Conservation (phyloP, 1,140 invertebrate genomes). For the Bacillus rossius region DNA sequence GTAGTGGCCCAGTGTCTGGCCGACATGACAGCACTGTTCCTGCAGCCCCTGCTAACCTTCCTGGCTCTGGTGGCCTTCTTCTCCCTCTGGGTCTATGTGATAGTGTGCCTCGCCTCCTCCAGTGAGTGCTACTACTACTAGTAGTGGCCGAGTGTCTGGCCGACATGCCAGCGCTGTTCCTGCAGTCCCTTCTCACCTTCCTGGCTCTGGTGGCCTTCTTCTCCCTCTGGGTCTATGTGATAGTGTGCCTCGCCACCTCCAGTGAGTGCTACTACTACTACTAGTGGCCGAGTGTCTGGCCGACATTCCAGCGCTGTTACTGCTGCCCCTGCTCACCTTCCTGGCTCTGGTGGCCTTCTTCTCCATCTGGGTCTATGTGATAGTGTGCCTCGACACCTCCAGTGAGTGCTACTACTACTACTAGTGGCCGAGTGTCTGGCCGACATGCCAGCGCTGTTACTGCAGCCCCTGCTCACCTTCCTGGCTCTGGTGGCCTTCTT, state of each 20-base stretch:
- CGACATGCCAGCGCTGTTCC: constrained; percentile 75
- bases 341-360: constrained; percentile 71
- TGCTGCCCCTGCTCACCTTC: constrained; percentile 86
- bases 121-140: too few relatives aligned
- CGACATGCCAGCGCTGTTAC: constrained; percentile 75
- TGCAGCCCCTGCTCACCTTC: constrained; percentile 86
- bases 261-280: too few relatives aligned
- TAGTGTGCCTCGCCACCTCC: constrained; percentile 63
- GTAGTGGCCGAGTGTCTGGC: too few relatives aligned
- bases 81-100: constrained; percentile 76
- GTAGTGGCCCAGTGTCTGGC: too few relatives aligned
- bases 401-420: too few relatives aligned
- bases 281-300: too few relatives aligned
- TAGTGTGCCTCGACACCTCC: constrained; percentile 63
- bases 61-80: constrained; percentile 71
- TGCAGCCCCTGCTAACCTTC: constrained; percentile 86
- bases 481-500: constrained; percentile 71
- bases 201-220: constrained; percentile 71
- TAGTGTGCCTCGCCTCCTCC: constrained; percentile 63
- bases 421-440: too few relatives aligned
- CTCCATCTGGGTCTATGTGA: constrained; percentile 76
- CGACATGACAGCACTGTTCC: constrained; percentile 75
- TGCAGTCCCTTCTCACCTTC: constrained; percentile 86
- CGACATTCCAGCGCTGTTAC: constrained; percentile 75
- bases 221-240: constrained; percentile 76